A percentile compares a stretch with the other conserved stretches of the same genome.
These are phyloP conservation scores for Delia radicum DNA, from an alignment of 1,140 invertebrate species.

Conservation along the genomic window DNA sequence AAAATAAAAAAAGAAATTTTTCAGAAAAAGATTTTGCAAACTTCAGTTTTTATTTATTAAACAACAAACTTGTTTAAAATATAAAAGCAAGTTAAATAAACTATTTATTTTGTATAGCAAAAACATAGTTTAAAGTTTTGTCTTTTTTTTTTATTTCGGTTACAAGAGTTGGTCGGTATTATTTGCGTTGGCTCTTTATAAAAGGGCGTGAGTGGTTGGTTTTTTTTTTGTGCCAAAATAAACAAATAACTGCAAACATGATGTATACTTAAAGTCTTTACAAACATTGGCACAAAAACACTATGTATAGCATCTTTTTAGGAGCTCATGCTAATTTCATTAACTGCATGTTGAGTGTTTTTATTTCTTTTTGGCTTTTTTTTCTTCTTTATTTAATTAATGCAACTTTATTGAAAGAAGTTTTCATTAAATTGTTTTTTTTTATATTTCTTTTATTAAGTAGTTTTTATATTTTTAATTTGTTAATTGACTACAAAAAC, in stretches of 20 bases:
- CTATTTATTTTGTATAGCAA: too few species aligned
- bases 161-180: neutral
- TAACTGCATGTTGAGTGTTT: neutral
- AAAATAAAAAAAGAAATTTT: too few species aligned
- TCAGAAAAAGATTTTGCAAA: too few species aligned
- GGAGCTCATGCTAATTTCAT: neutral
- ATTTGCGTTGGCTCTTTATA: neutral
- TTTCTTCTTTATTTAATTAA: neutral
- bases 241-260: too few species aligned
- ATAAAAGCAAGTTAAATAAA: too few species aligned
- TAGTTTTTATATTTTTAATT: neutral
- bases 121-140: neutral
- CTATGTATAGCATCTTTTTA: neutral
- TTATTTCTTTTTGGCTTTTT: neutral
- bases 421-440: neutral
- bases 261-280: neutral
- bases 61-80: too few species aligned
- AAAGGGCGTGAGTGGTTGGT: neutral
- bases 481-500: conserved; percentile 1
- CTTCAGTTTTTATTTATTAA: too few species aligned
- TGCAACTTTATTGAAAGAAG: neutral
- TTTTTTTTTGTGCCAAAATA: neutral
- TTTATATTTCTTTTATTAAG: neutral
- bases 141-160: neutral
- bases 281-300: neutral